Conservation (phyloP, 1,140 invertebrate genomes). For the Leucophenga varia region DNA sequence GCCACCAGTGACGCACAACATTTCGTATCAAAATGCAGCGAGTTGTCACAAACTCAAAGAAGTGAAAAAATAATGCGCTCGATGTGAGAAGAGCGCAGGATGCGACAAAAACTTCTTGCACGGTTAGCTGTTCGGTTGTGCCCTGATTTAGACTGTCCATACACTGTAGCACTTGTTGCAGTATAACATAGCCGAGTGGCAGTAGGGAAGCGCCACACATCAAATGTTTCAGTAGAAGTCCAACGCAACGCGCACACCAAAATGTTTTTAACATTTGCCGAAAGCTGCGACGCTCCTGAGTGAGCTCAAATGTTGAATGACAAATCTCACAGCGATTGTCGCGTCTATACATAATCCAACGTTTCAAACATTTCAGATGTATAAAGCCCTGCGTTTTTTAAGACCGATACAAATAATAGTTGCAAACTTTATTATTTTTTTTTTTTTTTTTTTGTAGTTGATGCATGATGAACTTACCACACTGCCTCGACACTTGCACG, state of each 20-base stretch:
- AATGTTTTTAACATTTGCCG: conserved; percentile 41
- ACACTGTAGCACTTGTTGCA: conserved; percentile 48
- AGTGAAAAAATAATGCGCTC: conserved; percentile 47
- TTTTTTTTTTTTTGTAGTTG: no score
- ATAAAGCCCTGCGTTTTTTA: conserved; percentile 39
- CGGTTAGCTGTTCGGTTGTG: conserved; percentile 33
- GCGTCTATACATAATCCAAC: conserved; percentile 44
- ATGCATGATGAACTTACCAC: conserved; percentile 45
- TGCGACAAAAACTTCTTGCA: conserved; percentile 44
- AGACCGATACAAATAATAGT: no score
- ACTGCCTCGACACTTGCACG: conserved; percentile 46
- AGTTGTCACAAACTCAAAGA: conserved; percentile 48
- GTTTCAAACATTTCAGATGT: conserved; percentile 44
- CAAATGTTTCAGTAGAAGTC: conserved; percentile 40
- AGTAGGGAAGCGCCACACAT: conserved; percentile 38
- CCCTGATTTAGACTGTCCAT: conserved; percentile 49
- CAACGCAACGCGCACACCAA: conserved; percentile 37
- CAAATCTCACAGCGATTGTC: conserved; percentile 49
- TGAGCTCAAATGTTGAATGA: conserved; percentile 27
- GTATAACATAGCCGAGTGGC: conserved; percentile 41
- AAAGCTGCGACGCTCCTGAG: conserved; percentile 33
- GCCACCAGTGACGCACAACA: conserved; percentile 49
- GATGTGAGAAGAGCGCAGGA: conserved; percentile 45
- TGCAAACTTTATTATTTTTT: no score
- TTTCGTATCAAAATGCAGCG: conserved; percentile 43